Evolutionary conservation across 2,797 vertebrate species (phyloP).

Genomic region (Buphagus erythrorhynchus): DNA sequence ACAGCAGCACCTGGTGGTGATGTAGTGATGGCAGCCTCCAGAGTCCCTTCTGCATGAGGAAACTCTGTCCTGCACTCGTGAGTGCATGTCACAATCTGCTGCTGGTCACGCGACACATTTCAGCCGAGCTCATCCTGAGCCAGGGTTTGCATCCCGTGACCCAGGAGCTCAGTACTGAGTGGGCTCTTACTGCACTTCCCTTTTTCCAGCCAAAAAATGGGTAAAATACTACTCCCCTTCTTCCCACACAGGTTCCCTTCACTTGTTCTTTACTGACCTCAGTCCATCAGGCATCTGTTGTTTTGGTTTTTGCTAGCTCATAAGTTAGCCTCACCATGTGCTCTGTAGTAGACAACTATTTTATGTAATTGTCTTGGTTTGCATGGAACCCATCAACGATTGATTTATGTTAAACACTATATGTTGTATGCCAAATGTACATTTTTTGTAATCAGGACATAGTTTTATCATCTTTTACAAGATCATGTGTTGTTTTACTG

Average conservation of each 20-base stretch:
- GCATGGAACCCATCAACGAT: not conserved
- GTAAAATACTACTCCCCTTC: not conserved
- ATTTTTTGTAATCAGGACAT: not conserved
- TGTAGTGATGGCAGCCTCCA: not conserved
- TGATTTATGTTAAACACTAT: not conserved
- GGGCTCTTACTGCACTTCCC: not conserved
- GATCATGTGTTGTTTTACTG: not conserved
- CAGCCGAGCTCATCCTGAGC: not conserved
- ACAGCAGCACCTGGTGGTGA: not conserved
- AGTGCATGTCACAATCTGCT: not conserved
- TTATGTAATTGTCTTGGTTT: not conserved
- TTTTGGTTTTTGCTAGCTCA: not conserved
- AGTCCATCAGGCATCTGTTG: not conserved
- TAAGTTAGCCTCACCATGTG: not conserved
- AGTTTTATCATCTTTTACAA: not conserved
- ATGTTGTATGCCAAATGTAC: not conserved
- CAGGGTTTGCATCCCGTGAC: fast-evolving
- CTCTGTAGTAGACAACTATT: not conserved
- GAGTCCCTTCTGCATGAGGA: not conserved
- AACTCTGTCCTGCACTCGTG: too few species aligned
- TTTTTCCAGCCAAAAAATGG: not conserved
- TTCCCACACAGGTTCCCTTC: not conserved
- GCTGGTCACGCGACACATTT: not conserved
- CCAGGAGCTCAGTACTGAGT: not conserved
- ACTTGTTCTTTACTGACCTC: not conserved